phyloP scores from a whole-genome alignment of 2,888 invertebrate species.

The Bimastos eiseni region DNA sequence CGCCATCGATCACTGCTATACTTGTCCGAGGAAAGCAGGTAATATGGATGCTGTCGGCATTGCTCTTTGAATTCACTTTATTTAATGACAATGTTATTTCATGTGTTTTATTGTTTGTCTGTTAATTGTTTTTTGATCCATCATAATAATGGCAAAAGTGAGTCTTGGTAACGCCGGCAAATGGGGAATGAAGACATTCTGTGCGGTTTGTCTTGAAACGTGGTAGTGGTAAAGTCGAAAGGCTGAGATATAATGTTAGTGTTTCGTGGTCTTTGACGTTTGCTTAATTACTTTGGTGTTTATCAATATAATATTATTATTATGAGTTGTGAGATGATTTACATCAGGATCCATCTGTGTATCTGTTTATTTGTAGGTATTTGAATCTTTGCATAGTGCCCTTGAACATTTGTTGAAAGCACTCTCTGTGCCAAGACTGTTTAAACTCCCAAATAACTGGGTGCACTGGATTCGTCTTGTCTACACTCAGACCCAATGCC shows the following conservation, averaged over 20 bases:
- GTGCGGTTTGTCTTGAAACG: not conserved
- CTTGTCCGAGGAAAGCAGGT: conserved; percentile 97
- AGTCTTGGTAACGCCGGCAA: not conserved
- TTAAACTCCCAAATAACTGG: too few species aligned
- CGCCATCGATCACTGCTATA: conserved; percentile 95
- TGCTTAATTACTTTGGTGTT: not conserved
- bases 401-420: too few species aligned
- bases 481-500: too few species aligned
- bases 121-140: not conserved
- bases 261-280: not conserved
- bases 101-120: not conserved
- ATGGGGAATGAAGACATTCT: not conserved
- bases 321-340: not conserved
- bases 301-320: too few species aligned
- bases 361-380: too few species aligned
- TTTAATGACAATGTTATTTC: not conserved
- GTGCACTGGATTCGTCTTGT: too few species aligned
- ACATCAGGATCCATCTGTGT: not conserved
- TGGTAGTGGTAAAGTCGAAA: not conserved
- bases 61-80: not conserved
- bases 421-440: too few species aligned
- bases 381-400: too few species aligned
- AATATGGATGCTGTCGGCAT: conserved; percentile 29
- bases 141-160: not conserved
- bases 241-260: not conserved